Percentiles rank a stretch among this genome's conserved stretches.
These are phyloP conservation scores for Champsocephalus gunnari DNA, from an alignment of 2,797 vertebrate genomes.

Conservation along the genomic window DNA sequence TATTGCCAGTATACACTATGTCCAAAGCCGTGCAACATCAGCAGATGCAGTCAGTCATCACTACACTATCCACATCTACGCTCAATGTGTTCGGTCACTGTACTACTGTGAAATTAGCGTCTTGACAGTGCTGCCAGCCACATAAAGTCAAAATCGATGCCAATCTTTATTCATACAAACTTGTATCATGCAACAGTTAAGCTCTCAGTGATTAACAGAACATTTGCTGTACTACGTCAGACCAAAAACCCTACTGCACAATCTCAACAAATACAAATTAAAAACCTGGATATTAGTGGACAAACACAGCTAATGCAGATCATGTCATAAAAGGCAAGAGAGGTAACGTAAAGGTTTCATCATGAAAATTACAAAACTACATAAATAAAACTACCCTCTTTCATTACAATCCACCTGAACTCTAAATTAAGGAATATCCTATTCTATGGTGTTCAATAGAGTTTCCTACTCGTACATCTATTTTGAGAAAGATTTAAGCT, in stretches of 20 bases:
- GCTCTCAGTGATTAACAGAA: slow-evolving; percentile 2
- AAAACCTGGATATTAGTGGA: not conserved
- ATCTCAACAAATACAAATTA: slow-evolving; percentile 2
- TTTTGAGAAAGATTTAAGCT: not conserved
- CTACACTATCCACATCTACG: not conserved
- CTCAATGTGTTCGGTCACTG: not conserved
- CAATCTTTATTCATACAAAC: not conserved
- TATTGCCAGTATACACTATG: not conserved
- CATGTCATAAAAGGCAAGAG: not conserved
- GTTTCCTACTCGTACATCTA: not conserved
- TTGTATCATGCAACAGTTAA: not conserved
- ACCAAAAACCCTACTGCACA: not conserved
- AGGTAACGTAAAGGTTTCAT: not conserved
- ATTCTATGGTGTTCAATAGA: not conserved
- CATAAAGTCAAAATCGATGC: not conserved
- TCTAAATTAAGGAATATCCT: not conserved
- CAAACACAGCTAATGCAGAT: not conserved
- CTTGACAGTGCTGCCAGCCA: not conserved
- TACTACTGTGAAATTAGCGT: not conserved
- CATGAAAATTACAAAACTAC: not conserved
- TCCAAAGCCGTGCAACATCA: slow-evolving; percentile 1
- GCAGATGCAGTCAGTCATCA: slow-evolving; percentile 6
- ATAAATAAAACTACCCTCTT: not conserved
- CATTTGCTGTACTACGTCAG: slow-evolving; percentile 1
- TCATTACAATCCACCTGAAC: not conserved